Conservation (phyloP, 2,797 vertebrate species). For the Neosalanx taihuensis region DNA sequence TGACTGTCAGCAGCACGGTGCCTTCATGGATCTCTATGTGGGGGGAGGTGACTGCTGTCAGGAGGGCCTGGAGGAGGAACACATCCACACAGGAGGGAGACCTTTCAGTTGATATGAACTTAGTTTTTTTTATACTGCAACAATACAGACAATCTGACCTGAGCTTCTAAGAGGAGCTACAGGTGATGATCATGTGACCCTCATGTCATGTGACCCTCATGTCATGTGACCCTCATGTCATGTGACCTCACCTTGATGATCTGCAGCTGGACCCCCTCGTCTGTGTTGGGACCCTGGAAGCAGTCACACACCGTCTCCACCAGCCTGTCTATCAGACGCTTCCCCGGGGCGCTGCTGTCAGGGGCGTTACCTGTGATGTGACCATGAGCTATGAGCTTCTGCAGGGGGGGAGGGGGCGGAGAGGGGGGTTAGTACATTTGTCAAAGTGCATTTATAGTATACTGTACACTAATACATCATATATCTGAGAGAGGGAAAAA, state of each 20-base stretch:
- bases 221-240: not conserved
- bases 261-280: conserved; percentile 96
- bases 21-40: conserved; percentile 97
- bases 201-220: no score
- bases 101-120: no score
- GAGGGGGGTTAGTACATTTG: not conserved
- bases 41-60: conserved; percentile 93
- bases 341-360: conserved; percentile 85
- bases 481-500: no score
- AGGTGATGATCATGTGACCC: no score
- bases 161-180: no score
- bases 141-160: no score
- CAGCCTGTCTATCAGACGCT: conserved; percentile 91
- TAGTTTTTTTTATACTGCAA: no score
- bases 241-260: conserved; percentile 90
- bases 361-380: conserved; percentile 98
- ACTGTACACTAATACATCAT: no score
- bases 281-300: conserved; percentile 95
- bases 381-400: conserved; percentile 97
- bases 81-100: not conserved
- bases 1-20: conserved; percentile 92
- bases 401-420: not conserved
- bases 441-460: not conserved
- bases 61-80: conserved; percentile 79
- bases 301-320: conserved; percentile 94